Percentiles rank a stretch among this genome's conserved stretches.
Evolutionary conservation across 1,140 invertebrate genomes (phyloP).

Genomic region (Cotesia vestalis): DNA sequence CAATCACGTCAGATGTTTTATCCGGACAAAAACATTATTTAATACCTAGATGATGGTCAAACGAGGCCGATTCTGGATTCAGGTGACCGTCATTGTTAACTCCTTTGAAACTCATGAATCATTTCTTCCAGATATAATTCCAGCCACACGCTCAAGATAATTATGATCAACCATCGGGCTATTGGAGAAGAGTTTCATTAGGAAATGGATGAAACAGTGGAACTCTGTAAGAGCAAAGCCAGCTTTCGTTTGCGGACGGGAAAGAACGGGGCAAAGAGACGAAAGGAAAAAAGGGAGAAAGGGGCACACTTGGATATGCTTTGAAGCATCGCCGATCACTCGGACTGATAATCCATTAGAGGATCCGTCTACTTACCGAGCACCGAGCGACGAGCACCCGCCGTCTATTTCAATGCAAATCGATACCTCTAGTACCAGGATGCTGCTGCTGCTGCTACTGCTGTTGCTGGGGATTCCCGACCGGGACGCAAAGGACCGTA

Average conservation of each 20-base stretch:
- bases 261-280: neutral
- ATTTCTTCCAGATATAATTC: neutral
- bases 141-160: too few relatives aligned
- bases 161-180: too few relatives aligned
- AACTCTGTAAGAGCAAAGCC: conserved; percentile 54
- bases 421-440: conserved; percentile 50
- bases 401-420: conserved; percentile 68
- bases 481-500: conserved; percentile 61
- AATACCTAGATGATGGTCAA: conserved; percentile 8
- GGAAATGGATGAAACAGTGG: conserved; percentile 66
- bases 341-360: conserved; percentile 67
- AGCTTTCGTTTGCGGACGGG: conserved; percentile 18
- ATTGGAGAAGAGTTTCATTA: conserved; percentile 54
- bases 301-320: conserved; percentile 42
- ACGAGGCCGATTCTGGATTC: conserved; percentile 44
- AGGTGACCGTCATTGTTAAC: conserved; percentile 61
- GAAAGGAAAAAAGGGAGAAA: neutral
- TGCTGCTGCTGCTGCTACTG: too few relatives aligned
- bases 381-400: conserved; percentile 44
- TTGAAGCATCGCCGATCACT: conserved; percentile 65
- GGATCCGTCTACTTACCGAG: conserved; percentile 65
- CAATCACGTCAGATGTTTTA: too few relatives aligned
- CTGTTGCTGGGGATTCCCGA: conserved; percentile 38
- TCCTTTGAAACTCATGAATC: conserved; percentile 35
- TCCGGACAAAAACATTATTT: neutral